phyloP scores from a whole-genome alignment of 2,113 vertebrate genomes.

The Callospermophilus lateralis region DNA sequence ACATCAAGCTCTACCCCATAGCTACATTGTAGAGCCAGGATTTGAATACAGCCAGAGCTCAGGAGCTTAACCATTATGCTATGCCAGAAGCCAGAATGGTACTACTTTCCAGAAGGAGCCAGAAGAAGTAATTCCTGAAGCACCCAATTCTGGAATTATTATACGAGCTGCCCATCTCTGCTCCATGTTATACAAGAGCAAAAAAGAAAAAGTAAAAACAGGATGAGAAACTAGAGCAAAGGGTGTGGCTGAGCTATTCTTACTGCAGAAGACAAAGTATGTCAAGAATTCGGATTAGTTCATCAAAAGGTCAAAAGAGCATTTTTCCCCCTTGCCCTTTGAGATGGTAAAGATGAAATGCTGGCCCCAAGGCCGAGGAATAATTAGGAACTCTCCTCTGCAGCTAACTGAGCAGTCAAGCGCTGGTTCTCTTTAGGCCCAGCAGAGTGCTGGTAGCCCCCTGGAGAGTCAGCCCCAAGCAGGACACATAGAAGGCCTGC shows the following conservation, averaged over 20 bases:
- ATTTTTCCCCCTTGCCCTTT: neutral
- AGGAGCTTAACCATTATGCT: neutral
- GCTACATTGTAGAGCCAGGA: neutral
- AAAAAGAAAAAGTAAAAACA: neutral
- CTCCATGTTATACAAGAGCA: neutral
- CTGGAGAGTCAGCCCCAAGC: neutral
- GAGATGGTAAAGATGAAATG: constrained; percentile 40
- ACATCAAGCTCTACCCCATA: neutral
- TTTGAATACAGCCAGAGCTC: neutral
- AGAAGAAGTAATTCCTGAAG: neutral
- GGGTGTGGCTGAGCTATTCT: neutral
- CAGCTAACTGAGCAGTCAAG: neutral
- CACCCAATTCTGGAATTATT: neutral
- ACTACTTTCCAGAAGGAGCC: neutral
- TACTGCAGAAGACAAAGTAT: neutral
- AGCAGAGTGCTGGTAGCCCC: neutral
- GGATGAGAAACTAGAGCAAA: neutral
- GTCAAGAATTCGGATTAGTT: constrained; percentile 62
- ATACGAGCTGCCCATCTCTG: neutral
- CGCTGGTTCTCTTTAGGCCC: neutral
- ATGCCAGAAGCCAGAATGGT: neutral
- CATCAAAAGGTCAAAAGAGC: constrained; percentile 55
- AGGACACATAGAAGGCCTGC: neutral
- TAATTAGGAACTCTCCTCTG: neutral
- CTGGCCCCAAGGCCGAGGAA: neutral